Percentiles rank a stretch among this genome's conserved stretches.
These are phyloP conservation scores for Drosophila anceps DNA, from an alignment of 2,888 invertebrate species.

Conservation along the genomic window DNA sequence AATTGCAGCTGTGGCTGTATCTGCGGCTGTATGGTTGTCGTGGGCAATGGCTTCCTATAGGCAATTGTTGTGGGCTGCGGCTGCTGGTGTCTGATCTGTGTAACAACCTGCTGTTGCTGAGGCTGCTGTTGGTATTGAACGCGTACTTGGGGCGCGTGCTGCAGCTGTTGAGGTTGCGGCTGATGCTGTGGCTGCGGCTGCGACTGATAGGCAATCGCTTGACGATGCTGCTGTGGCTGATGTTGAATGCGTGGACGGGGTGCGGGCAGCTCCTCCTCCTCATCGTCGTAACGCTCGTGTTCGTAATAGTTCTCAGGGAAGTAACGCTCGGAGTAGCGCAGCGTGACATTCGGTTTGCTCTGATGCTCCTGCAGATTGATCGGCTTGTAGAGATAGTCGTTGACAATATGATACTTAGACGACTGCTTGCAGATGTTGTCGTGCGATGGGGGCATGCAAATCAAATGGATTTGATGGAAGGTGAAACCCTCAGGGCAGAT, in stretches of 20 bases:
- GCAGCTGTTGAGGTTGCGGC: constrained; percentile 59
- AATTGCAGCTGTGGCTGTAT: constrained; percentile 72
- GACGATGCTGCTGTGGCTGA: constrained; percentile 72
- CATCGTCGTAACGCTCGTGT: constrained; percentile 86
- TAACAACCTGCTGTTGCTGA: constrained; percentile 67
- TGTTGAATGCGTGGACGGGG: constrained; percentile 82
- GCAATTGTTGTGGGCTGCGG: constrained; percentile 78
- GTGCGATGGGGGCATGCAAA: constrained; percentile 96
- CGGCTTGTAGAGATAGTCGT: constrained; percentile 96
- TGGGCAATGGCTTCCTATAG: constrained; percentile 79
- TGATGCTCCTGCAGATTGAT: constrained; percentile 93
- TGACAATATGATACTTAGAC: constrained; percentile 95
- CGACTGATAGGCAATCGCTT: constrained; percentile 47
- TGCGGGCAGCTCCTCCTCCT: constrained; percentile 81
- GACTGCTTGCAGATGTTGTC: constrained; percentile 96
- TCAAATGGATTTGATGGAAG: constrained; percentile 92
- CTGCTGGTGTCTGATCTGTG: constrained; percentile 75
- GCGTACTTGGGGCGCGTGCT: constrained; percentile 59
- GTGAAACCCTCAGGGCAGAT: constrained; percentile 95
- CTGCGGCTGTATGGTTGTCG: constrained; percentile 81
- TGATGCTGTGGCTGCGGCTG: constrained; percentile 61
- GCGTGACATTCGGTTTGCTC: constrained; percentile 91
- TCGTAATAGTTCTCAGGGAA: constrained; percentile 93
- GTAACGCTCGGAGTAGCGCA: constrained; percentile 93
- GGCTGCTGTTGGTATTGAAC: constrained; percentile 70